Conservation (phyloP, 2,888 invertebrate genomes). For the Trichopoda pennipes region DNA sequence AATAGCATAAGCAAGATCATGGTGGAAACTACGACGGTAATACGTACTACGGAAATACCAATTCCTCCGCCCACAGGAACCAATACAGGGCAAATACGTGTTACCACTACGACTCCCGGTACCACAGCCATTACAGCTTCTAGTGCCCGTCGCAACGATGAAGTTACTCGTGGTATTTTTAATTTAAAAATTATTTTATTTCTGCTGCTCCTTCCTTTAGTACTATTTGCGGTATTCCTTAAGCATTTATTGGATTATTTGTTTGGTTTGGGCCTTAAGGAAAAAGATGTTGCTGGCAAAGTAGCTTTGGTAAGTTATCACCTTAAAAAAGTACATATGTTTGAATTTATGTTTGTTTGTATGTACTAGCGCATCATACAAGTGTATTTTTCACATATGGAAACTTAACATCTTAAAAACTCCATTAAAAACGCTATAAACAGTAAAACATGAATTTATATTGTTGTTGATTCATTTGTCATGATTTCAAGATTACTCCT, state of each 20-base stretch:
- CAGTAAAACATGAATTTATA: conserved; percentile 11
- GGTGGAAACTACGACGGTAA: conserved; percentile 75
- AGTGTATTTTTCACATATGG: conserved; percentile 26
- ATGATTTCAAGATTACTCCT: conserved; percentile 36
- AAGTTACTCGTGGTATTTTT: conserved; percentile 75
- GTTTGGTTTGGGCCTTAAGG: conserved; percentile 75
- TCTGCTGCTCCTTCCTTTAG: conserved; percentile 76
- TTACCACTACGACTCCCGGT: conserved; percentile 62
- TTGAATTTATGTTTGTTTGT: too few species aligned
- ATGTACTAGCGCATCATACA: not conserved
- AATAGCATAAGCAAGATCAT: conserved; percentile 62
- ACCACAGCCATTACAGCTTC: conserved; percentile 29
- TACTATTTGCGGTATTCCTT: conserved; percentile 76
- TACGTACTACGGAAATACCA: conserved; percentile 64
- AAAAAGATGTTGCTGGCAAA: conserved; percentile 79
- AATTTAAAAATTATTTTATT: conserved; percentile 77
- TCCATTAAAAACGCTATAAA: conserved; percentile 24
- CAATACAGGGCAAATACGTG: conserved; percentile 53
- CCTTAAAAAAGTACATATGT: not conserved
- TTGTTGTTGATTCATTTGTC: conserved; percentile 32
- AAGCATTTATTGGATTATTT: conserved; percentile 79
- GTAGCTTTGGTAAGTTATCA: conserved; percentile 78
- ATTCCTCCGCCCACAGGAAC: conserved; percentile 60
- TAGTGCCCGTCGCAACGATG: conserved; percentile 72
- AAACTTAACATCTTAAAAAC: conserved; percentile 8